Conservation (phyloP, 2,113 vertebrate genomes). For the Silurus asotus region DNA sequence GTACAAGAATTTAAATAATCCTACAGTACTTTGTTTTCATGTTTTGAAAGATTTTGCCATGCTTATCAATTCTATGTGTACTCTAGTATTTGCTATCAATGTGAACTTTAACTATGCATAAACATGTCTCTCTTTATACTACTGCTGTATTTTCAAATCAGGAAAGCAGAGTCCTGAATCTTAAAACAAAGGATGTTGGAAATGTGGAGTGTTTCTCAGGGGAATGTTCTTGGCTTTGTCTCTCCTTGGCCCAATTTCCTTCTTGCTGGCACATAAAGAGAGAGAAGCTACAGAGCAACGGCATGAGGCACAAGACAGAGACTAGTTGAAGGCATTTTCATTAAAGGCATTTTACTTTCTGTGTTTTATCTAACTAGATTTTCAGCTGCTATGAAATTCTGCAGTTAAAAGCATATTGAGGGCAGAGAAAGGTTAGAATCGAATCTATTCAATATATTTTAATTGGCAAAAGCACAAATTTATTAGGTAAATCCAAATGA, state of each 20-base stretch:
- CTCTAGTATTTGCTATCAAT: neutral
- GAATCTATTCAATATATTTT: too few species aligned
- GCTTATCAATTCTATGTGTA: constrained; percentile 40
- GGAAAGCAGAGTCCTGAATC: constrained; percentile 56
- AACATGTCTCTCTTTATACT: constrained; percentile 54
- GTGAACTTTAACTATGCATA: neutral
- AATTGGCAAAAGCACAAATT: too few species aligned
- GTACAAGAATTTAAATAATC: constrained; percentile 16
- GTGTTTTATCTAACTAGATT: neutral
- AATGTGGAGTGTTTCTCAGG: constrained; percentile 68
- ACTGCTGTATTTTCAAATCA: constrained; percentile 55
- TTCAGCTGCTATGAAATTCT: neutral
- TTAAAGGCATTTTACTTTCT: constrained; percentile 5
- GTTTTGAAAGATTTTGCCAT: constrained; percentile 29
- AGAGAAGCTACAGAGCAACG: constrained; percentile 57
- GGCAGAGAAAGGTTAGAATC: neutral
- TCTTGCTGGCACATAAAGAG: constrained; percentile 56
- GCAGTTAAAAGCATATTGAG: neutral
- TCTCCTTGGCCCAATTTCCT: constrained; percentile 68
- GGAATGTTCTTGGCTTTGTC: constrained; percentile 61
- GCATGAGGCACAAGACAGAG: constrained; percentile 33
- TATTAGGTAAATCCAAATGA: too few species aligned
- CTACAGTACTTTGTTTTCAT: neutral
- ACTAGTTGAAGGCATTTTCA: neutral
- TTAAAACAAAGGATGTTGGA: constrained; percentile 65